phyloP scores from a whole-genome alignment of 37 sponge, comb jelly and placozoan species.

The Hormiphora californensis region DNA sequence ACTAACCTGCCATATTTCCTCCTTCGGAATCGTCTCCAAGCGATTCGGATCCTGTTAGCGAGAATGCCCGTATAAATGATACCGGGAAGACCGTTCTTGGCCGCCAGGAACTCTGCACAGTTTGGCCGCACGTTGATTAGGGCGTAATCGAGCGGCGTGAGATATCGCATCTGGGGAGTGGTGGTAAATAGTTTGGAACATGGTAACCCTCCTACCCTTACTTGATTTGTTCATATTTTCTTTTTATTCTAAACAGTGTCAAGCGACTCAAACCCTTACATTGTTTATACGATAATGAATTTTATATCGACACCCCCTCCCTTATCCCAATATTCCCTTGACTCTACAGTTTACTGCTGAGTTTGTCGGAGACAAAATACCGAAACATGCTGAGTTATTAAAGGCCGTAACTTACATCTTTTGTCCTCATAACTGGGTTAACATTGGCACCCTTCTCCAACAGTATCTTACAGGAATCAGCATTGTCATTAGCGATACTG shows the following conservation, averaged over 20 bases:
- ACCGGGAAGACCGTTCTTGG: constrained; percentile 1
- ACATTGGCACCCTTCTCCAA: constrained; percentile 9
- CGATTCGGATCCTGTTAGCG: constrained; percentile 22
- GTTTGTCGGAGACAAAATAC: no score
- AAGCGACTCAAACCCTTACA: no score
- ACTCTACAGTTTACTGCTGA: no score
- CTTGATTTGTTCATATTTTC: no score
- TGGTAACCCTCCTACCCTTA: no score
- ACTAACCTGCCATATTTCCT: constrained; percentile 49
- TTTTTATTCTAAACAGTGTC: no score
- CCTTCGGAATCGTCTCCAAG: constrained; percentile 27
- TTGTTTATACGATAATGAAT: no score
- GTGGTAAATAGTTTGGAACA: no score
- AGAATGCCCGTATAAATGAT: constrained; percentile 46
- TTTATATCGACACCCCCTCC: no score
- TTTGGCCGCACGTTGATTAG: constrained; percentile 47
- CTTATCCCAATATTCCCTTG: no score
- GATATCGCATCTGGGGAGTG: constrained; percentile 17
- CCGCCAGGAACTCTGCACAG: constrained; percentile 45
- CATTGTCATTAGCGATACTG: constrained; percentile 33
- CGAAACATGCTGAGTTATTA: not conserved
- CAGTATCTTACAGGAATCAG: constrained; percentile 40
- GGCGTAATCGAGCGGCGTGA: constrained; percentile 40
- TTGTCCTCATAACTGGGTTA: constrained; percentile 51
- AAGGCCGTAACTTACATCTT: not conserved